Base-by-base conservation (phyloP, 2,113 vertebrate genomes). In the Daphoenositta chrysoptera region DNA sequence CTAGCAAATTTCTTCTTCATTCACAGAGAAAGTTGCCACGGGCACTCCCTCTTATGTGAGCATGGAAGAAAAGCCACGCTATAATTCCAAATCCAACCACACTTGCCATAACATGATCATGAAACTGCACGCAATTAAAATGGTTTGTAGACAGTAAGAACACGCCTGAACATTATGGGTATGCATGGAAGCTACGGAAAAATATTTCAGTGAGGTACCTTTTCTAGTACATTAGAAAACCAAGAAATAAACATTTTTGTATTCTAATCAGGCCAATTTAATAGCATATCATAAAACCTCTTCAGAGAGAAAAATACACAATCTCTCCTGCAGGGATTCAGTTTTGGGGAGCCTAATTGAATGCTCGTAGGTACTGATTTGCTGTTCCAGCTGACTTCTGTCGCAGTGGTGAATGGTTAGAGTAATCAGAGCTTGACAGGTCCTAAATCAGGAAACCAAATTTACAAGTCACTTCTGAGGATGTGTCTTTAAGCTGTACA, bases 71-170 rank as follows among this genome's bases (percentile, higher is more conserved):
- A 89, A 96, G 94, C 84, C 93, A 79, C 44, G 27, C 72, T 95
- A 0, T n/a, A 79, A 89, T 61, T 92, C 86, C 93, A 94, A 96
- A 95, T 95, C 50, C 93, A 95, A 69, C 79, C 90, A 96, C 79
- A 94, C 92, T 96, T 97, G 95, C 94, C 95, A 96, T 91, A 90
- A 97, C 92, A 97, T 1, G 97, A 97, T 94, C 93, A 80, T 76
- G 96, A 95, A 93, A 93, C 83, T 91, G 93, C 87, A 91, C 0
- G 56, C 71, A 97, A 97, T 96, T 96, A 96, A 94, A 96, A 73
- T 80, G 57, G 75, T 80, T 87, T 93, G 76, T 21, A 95, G 90
- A 86, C 40, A 45, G 48, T 42, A 57, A 94, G 96, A 95, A 96
- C 96, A 97, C 83, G 95, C 79, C 90, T 94, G 85, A 94, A 96